These are phyloP conservation scores for Oplegnathus fasciatus DNA, from an alignment of 2,113 vertebrate genomes.

Conservation along the genomic window DNA sequence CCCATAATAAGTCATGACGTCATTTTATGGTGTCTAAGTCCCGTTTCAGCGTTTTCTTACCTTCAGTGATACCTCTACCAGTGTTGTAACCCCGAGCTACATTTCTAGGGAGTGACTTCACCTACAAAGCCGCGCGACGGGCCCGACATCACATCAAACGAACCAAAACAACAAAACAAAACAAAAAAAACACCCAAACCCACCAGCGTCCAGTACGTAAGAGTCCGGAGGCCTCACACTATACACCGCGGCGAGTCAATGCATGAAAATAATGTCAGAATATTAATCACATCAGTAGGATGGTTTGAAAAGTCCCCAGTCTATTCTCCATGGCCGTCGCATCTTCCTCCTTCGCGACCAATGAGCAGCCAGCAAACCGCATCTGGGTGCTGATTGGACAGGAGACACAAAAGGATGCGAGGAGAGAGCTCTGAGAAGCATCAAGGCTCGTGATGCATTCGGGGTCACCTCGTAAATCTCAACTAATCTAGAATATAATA, in stretches of 20 bases:
- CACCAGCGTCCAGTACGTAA: accelerated
- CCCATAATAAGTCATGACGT: not conserved
- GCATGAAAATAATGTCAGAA: not conserved
- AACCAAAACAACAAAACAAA: not conserved
- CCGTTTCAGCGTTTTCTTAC: slow-evolving; percentile 29
- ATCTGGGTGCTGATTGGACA: slow-evolving; percentile 72
- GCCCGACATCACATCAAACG: slow-evolving; percentile 59
- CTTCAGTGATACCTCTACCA: slow-evolving; percentile 47
- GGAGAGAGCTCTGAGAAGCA: slow-evolving; percentile 47
- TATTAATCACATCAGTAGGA: slow-evolving; percentile 26
- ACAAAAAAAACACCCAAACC: not conserved
- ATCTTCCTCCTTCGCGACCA: slow-evolving; percentile 77
- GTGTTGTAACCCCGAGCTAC: slow-evolving; percentile 54
- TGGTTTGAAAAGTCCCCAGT: slow-evolving; percentile 43
- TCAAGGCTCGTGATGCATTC: slow-evolving; percentile 39
- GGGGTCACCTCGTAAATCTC: accelerated
- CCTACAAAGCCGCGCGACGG: slow-evolving; percentile 32
- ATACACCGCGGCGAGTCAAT: not conserved
- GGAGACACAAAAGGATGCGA: slow-evolving; percentile 78
- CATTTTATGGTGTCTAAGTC: not conserved
- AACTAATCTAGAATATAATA: no score
- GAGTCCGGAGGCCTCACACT: not conserved
- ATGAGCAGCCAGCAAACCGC: slow-evolving; percentile 40
- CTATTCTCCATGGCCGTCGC: slow-evolving; percentile 59
- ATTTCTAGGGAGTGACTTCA: slow-evolving; percentile 66